These are phyloP conservation scores for Anoplopoma fimbria DNA, from an alignment of 2,113 vertebrate species.

Conservation along the genomic window DNA sequence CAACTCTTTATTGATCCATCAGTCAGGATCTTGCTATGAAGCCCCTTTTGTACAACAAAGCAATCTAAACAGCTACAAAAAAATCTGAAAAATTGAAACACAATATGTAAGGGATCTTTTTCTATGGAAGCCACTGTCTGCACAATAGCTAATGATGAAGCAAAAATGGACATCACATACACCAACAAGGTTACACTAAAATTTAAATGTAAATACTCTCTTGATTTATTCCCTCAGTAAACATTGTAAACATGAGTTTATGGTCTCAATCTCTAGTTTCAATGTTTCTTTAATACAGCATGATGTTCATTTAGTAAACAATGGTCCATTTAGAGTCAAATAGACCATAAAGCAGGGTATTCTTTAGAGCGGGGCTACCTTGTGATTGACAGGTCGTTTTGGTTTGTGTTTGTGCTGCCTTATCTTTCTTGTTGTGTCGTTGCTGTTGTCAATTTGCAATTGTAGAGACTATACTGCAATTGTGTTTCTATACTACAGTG, in stretches of 20 bases:
- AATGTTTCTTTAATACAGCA: not conserved
- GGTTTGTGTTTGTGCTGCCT: too few relatives aligned
- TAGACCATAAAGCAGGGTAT: too few relatives aligned
- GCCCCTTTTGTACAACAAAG: conserved; percentile 9
- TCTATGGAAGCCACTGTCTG: not conserved
- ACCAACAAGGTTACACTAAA: not conserved
- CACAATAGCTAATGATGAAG: not conserved
- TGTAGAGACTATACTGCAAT: not conserved
- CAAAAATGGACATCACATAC: not conserved
- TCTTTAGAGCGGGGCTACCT: too few relatives aligned
- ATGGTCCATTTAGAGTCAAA: not conserved
- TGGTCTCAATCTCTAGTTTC: not conserved
- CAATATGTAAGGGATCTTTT: not conserved
- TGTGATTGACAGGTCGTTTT: too few relatives aligned
- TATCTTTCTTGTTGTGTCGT: not conserved
- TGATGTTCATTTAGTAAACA: too few relatives aligned
- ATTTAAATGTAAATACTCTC: too few relatives aligned
- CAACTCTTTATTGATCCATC: conserved; percentile 52
- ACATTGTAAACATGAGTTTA: not conserved
- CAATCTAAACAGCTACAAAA: not conserved
- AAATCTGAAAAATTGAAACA: conserved; percentile 6
- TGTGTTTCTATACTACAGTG: not conserved
- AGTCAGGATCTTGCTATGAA: conserved; percentile 27
- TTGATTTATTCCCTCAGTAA: not conserved
- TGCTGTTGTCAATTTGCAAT: not conserved